Conservation (phyloP, 2,113 vertebrate genomes). For the Oophaga pumilio region DNA sequence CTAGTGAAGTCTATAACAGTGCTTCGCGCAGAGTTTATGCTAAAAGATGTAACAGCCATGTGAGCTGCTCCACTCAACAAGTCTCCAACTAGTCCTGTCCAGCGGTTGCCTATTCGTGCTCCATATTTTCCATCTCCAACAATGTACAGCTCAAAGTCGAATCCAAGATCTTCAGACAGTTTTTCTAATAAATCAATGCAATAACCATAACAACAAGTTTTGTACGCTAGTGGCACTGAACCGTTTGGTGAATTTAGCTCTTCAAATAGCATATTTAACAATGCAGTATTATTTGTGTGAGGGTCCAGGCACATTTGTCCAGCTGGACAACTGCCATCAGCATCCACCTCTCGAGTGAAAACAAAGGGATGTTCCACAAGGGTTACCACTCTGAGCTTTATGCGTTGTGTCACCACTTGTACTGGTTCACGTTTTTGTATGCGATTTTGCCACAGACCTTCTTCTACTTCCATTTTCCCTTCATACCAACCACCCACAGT, state of each 20-base stretch:
- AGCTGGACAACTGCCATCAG: conserved; percentile 83
- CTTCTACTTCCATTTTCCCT: conserved; percentile 76
- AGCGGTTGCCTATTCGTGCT: conserved; percentile 81
- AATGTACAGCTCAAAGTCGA: conserved; percentile 91
- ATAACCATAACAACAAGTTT: conserved; percentile 93
- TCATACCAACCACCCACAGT: conserved; percentile 82
- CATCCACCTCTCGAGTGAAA: conserved; percentile 84
- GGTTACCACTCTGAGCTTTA: conserved; percentile 83
- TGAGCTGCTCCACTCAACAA: conserved; percentile 85
- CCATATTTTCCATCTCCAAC: conserved; percentile 94
- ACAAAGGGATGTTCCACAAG: conserved; percentile 90
- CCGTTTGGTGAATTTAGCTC: conserved; percentile 70
- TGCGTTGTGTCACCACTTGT: conserved; percentile 51
- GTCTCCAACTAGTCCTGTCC: conserved; percentile 93
- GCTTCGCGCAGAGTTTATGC: conserved; percentile 91
- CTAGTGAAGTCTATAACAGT: conserved; percentile 95
- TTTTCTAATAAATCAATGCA: conserved; percentile 93
- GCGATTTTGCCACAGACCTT: conserved; percentile 67
- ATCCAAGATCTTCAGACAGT: conserved; percentile 87
- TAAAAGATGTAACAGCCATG: conserved; percentile 96
- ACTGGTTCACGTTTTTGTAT: conserved; percentile 56
- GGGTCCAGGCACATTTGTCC: conserved; percentile 88
- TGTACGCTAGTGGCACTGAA: conserved; percentile 72
- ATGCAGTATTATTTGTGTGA: conserved; percentile 74
- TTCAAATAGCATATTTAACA: conserved; percentile 75